These are phyloP conservation scores for Notechis scutatus DNA, from an alignment of 2,113 vertebrate genomes.

Conservation along the genomic window DNA sequence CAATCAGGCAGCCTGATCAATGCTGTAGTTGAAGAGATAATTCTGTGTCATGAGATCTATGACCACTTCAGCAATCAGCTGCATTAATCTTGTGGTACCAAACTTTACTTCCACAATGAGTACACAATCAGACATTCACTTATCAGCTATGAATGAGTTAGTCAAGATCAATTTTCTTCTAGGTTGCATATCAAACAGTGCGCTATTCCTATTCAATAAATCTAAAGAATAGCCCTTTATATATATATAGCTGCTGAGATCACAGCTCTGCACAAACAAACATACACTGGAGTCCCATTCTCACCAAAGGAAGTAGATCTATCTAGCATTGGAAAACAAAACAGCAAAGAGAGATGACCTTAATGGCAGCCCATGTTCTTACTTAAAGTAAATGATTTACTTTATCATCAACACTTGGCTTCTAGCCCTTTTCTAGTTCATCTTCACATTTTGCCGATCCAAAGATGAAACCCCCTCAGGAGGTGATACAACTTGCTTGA, in stretches of 20 bases:
- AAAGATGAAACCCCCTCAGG: neutral
- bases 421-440: neutral
- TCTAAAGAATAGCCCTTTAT: neutral
- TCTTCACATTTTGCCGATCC: neutral
- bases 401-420: neutral
- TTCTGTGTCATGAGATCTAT: neutral
- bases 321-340: neutral
- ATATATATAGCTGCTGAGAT: neutral
- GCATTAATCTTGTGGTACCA: neutral
- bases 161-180: neutral
- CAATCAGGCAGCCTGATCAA: neutral
- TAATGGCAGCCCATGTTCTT: neutral
- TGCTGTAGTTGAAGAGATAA: neutral
- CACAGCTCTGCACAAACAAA: neutral
- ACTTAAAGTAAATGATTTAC: neutral
- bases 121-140: neutral
- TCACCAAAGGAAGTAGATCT: neutral
- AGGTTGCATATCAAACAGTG: neutral
- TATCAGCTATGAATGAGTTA: neutral
- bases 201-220: neutral
- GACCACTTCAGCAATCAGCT: neutral
- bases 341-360: neutral
- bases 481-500: slow-evolving; percentile 8
- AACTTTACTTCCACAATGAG: neutral
- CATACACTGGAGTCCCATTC: neutral